These are phyloP conservation scores for Atta colombica DNA, from an alignment of 1,140 invertebrate species.

Conservation along the genomic window DNA sequence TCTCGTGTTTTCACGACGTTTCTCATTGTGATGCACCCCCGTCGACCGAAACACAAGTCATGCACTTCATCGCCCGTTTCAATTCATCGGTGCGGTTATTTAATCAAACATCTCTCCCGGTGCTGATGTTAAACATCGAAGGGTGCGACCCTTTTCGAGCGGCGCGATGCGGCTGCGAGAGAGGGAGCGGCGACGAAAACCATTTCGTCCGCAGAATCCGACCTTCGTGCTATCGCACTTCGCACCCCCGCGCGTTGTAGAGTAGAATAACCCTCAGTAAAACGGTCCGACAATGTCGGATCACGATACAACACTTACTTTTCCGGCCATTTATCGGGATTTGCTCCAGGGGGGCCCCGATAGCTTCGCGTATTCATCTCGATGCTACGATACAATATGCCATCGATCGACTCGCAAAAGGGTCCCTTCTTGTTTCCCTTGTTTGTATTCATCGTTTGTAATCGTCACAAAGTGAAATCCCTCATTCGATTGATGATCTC, in stretches of 20 bases:
- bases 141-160: constrained; percentile 80
- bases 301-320: constrained; percentile 79
- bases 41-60: constrained; percentile 81
- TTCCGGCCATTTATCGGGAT: constrained; percentile 81
- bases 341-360: constrained; percentile 44
- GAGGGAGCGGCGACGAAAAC: constrained; percentile 75
- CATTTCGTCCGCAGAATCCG: constrained; percentile 82
- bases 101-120: constrained; percentile 85
- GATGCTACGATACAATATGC: constrained; percentile 79
- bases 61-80: constrained; percentile 85
- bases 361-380: constrained; percentile 53
- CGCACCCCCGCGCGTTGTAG: constrained; percentile 24
- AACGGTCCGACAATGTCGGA: constrained; percentile 74
- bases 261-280: constrained; percentile 39
- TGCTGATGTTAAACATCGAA: constrained; percentile 67
- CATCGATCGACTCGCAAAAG: constrained; percentile 63
- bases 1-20: constrained; percentile 46
- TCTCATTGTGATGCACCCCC: constrained; percentile 83
- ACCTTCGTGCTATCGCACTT: constrained; percentile 65
- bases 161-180: constrained; percentile 34
- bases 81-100: constrained; percentile 86
- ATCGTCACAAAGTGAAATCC: constrained; percentile 58
- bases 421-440: background rate
- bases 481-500: background rate
- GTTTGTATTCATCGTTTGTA: constrained; percentile 26